Percentiles rank a stretch among this genome's conserved stretches.
Conservation (phyloP, 2,888 invertebrate genomes). For the Drosophila cyrtoloma region DNA sequence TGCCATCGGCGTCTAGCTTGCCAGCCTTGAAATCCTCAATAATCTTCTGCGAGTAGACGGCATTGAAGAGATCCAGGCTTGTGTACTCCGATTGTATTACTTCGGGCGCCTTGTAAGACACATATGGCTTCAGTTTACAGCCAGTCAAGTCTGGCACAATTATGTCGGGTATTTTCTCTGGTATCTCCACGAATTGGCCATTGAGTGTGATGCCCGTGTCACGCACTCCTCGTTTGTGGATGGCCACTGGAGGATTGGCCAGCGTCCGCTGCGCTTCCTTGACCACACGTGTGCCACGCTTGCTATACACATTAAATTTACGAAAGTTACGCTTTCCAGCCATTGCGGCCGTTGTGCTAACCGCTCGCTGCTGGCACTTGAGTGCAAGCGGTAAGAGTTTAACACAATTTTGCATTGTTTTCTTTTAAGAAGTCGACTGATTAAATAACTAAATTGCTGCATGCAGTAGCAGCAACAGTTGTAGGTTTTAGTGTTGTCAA, state of each 20-base stretch:
- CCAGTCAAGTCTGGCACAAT: conserved; percentile 95
- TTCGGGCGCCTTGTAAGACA: conserved; percentile 93
- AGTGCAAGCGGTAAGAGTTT: conserved; percentile 64
- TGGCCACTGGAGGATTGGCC: conserved; percentile 87
- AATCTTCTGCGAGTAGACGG: conserved; percentile 92
- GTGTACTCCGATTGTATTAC: conserved; percentile 93
- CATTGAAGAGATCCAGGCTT: conserved; percentile 92
- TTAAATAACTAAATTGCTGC: conserved; percentile 67
- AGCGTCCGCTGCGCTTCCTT: conserved; percentile 86
- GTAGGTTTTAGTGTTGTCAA: conserved; percentile 18
- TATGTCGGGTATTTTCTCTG: conserved; percentile 96
- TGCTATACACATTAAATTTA: conserved; percentile 91
- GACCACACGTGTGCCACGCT: conserved; percentile 90
- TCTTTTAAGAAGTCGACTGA: conserved; percentile 20
- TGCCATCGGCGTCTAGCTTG: conserved; percentile 90
- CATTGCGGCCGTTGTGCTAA: conserved; percentile 86
- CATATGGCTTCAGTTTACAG: conserved; percentile 96
- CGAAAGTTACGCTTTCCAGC: conserved; percentile 92
- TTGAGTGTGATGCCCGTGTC: conserved; percentile 87
- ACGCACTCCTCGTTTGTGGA: conserved; percentile 90
- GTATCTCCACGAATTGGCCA: conserved; percentile 88
- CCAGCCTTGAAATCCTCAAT: conserved; percentile 90
- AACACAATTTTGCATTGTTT: conserved; percentile 68
- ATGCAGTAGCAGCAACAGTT: conserved; percentile 42
- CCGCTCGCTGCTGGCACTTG: conserved; percentile 71